Conservation (phyloP, 2,113 vertebrate species). For the Hippocampus mohnikei region DNA sequence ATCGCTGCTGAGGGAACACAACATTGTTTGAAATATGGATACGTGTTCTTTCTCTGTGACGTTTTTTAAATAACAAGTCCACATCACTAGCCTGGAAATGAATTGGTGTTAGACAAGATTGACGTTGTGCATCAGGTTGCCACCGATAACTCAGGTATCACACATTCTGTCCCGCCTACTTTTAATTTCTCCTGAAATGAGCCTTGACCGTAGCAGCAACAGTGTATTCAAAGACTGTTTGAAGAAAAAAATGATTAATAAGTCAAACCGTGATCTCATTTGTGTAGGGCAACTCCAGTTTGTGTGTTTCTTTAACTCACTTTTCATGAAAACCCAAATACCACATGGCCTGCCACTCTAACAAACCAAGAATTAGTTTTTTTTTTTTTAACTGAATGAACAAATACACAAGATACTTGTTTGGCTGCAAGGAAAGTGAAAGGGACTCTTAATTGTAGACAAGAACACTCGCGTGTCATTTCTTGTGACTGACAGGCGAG, state of each 20-base stretch:
- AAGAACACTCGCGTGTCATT: neutral
- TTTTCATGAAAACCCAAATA: conserved; percentile 46
- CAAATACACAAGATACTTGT: neutral
- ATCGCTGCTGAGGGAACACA: too few relatives aligned
- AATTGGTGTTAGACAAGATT: too few relatives aligned
- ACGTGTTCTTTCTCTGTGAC: too few relatives aligned
- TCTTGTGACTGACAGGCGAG: neutral
- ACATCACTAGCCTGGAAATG: too few relatives aligned
- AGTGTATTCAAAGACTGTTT: neutral
- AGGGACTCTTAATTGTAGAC: neutral
- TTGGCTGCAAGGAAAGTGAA: neutral
- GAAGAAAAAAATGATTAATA: conserved; percentile 7
- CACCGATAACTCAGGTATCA: too few relatives aligned
- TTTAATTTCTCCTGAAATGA: neutral
- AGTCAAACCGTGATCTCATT: conserved; percentile 45
- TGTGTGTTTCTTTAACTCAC: conserved; percentile 34
- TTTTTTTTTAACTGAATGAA: neutral
- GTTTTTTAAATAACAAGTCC: too few relatives aligned
- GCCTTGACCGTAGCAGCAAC: neutral
- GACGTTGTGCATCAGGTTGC: too few relatives aligned
- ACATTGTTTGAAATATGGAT: too few relatives aligned
- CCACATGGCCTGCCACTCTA: conserved; percentile 32
- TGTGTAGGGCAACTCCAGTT: conserved; percentile 33
- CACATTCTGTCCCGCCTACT: neutral
- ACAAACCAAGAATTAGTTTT: conserved; percentile 4